phyloP scores from a whole-genome alignment of 2,888 invertebrate species.

The Cheilosia soror region DNA sequence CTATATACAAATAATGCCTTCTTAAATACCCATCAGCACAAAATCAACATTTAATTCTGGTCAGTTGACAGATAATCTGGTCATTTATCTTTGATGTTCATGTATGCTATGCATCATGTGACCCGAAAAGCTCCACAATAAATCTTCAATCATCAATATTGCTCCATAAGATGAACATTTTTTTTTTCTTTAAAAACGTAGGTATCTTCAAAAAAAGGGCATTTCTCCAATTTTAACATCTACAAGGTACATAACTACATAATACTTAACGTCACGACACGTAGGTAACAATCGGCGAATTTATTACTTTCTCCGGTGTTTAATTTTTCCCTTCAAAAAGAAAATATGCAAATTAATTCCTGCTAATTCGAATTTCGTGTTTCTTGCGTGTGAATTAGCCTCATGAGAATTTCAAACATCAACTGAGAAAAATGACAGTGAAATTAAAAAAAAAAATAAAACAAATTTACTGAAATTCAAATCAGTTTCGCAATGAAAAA shows the following conservation, averaged over 20 bases:
- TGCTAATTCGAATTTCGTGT: conserved; percentile 56
- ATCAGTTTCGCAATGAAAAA: conserved; percentile 54
- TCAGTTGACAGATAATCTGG: too few relatives aligned
- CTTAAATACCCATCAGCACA: too few relatives aligned
- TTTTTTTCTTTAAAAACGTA: neutral
- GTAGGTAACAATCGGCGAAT: conserved; percentile 26
- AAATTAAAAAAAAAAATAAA: conserved; percentile 47
- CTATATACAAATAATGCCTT: too few relatives aligned
- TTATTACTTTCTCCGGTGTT: conserved; percentile 41
- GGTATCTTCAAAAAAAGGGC: neutral
- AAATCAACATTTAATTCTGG: too few relatives aligned
- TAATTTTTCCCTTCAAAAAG: conserved; percentile 8
- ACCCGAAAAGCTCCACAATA: too few relatives aligned
- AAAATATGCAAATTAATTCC: conserved; percentile 38
- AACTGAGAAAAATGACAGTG: conserved; percentile 61
- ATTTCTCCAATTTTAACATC: neutral
- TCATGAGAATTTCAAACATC: conserved; percentile 41
- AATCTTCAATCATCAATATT: too few relatives aligned
- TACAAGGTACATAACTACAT: neutral
- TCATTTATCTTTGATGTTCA: too few relatives aligned
- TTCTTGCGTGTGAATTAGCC: conserved; percentile 42
- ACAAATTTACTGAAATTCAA: conserved; percentile 29
- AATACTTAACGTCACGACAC: too few relatives aligned
- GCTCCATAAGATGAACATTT: too few relatives aligned
- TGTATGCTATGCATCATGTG: too few relatives aligned